phyloP scores from a whole-genome alignment of 2,797 vertebrate species.

The Botia kubotai region DNA sequence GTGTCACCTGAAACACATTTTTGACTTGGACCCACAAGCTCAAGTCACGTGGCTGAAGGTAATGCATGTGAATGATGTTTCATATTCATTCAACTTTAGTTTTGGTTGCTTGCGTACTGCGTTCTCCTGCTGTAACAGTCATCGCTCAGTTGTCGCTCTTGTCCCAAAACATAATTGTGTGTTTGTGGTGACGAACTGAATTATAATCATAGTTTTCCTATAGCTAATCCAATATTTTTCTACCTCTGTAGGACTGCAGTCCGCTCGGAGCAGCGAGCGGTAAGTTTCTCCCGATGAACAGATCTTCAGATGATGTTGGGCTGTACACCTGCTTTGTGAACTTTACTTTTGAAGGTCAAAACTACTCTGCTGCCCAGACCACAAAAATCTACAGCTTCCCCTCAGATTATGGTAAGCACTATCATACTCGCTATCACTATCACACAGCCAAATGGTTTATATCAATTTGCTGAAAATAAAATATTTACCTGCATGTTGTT shows the following conservation, averaged over 20 bases:
- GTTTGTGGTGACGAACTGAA: background rate
- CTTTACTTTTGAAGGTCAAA: slow-evolving; percentile 50
- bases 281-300: background rate
- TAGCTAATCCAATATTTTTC: background rate
- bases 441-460: background rate
- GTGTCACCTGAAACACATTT: slow-evolving; percentile 24
- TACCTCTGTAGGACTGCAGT: slow-evolving; percentile 48
- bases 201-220: background rate
- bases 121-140: too few species aligned
- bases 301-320: slow-evolving; percentile 23
- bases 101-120: background rate
- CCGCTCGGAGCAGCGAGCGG: background rate
- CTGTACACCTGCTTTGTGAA: slow-evolving; percentile 58
- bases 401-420: slow-evolving; percentile 13
- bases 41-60: slow-evolving; percentile 54
- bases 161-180: too few species aligned
- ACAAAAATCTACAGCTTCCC: background rate
- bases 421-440: background rate
- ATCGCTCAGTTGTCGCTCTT: too few species aligned
- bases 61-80: background rate
- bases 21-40: background rate
- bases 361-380: slow-evolving; percentile 46
- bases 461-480: background rate
- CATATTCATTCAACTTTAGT: background rate
- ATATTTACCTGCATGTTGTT: too few species aligned